Evolutionary conservation across 2,888 invertebrate genomes (phyloP).

Genomic region (Sacculina carcini): DNA sequence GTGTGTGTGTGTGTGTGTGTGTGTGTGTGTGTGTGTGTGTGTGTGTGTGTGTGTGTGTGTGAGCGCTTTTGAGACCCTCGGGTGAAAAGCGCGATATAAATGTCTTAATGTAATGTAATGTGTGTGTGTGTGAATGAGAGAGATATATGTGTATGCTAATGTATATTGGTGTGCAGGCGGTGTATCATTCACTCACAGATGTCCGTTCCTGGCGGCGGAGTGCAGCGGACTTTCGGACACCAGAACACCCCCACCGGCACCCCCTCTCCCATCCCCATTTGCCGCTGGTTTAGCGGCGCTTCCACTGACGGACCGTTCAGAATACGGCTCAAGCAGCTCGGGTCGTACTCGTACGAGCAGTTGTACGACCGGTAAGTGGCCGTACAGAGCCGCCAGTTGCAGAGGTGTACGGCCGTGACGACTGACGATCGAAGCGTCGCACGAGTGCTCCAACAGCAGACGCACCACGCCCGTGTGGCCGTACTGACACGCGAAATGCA

Average conservation of each 20-base stretch:
- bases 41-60: no score
- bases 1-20: constrained; percentile 3
- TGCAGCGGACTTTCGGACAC: constrained; percentile 68
- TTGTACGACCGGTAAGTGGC: constrained; percentile 47
- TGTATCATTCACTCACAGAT: constrained; percentile 37
- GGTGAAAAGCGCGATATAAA: no score
- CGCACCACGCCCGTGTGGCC: constrained; percentile 64
- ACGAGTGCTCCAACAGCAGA: constrained; percentile 51
- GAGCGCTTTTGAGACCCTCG: no score
- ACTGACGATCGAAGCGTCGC: constrained; percentile 66
- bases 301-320: no score
- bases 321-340: constrained; percentile 37
- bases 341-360: constrained; percentile 57
- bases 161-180: neutral
- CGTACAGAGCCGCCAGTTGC: constrained; percentile 66
- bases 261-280: no score
- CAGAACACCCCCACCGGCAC: constrained; percentile 20
- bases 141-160: no score
- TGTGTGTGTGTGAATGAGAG: no score
- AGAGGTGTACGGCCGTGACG: constrained; percentile 66
- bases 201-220: constrained; percentile 72
- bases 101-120: no score
- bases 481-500: constrained; percentile 78
- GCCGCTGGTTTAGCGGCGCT: constrained; percentile 13
- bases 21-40: neutral